These are phyloP conservation scores for Glossophaga mutica DNA, from an alignment of 2,797 vertebrate genomes.

Conservation along the genomic window DNA sequence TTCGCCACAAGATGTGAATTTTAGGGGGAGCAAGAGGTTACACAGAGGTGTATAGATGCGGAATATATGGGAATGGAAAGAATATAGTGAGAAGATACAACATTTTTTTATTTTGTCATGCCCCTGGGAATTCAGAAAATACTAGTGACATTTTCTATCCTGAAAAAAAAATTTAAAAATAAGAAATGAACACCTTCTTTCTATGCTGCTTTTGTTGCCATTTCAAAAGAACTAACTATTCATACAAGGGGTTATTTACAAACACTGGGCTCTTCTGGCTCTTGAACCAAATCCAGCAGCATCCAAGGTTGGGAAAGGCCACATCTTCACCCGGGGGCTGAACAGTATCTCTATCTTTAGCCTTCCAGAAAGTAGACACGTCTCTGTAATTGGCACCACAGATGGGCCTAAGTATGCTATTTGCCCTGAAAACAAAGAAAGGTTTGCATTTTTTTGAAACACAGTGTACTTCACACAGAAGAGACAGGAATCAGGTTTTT, in stretches of 20 bases:
- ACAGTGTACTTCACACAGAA: background rate
- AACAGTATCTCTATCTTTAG: background rate
- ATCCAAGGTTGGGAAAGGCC: background rate
- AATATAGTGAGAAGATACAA: background rate
- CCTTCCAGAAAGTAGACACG: background rate
- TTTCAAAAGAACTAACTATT: background rate
- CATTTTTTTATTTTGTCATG: background rate
- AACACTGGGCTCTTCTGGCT: background rate
- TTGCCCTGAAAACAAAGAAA: conserved; percentile 4
- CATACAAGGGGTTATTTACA: background rate
- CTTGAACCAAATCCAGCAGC: background rate
- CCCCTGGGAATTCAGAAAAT: background rate
- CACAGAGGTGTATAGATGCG: background rate
- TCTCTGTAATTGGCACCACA: background rate
- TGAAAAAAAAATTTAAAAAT: background rate
- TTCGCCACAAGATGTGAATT: background rate
- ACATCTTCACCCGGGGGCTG: background rate
- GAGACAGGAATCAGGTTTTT: background rate
- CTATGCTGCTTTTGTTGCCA: background rate
- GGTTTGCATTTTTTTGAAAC: background rate
- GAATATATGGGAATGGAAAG: background rate
- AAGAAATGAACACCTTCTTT: background rate
- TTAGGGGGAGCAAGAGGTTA: background rate
- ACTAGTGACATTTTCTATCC: background rate
- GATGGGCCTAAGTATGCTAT: background rate